A percentile compares a stretch with the other conserved stretches of the same genome.
Conservation (phyloP, 2,113 vertebrate genomes). For the Dipodomys spectabilis region DNA sequence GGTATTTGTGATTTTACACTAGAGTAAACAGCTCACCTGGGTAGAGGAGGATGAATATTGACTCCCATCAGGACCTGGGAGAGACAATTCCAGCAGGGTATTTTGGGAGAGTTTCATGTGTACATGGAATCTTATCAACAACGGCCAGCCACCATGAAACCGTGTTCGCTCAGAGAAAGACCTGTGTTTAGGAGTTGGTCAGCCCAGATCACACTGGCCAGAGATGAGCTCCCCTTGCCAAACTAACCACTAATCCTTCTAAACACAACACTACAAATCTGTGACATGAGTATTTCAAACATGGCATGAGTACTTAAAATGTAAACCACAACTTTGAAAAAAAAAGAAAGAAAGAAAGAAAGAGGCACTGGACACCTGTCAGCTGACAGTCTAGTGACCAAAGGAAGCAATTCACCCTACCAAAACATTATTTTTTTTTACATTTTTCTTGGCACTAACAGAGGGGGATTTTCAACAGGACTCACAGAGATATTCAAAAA, state of each 20-base stretch:
- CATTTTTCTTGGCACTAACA: not conserved
- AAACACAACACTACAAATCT: not conserved
- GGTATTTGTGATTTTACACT: no score
- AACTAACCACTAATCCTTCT: constrained; percentile 6
- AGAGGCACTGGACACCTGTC: not conserved
- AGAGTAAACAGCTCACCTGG: not conserved
- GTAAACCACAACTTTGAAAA: constrained; percentile 32
- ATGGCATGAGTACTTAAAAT: not conserved
- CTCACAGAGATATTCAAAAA: not conserved
- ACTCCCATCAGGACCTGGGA: not conserved
- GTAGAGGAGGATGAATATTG: not conserved
- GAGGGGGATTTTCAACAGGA: not conserved
- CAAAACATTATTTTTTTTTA: not conserved
- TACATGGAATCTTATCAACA: not conserved
- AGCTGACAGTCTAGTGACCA: not conserved
- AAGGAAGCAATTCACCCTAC: not conserved
- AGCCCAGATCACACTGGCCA: not conserved
- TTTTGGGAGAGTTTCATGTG: accelerated
- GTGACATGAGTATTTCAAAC: not conserved
- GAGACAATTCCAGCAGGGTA: accelerated
- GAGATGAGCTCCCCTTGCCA: not conserved
- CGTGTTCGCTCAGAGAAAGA: not conserved
- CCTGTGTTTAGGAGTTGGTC: not conserved
- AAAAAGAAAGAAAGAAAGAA: not conserved
- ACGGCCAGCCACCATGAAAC: no score